A percentile compares a stretch with the other conserved stretches of the same genome.
These are phyloP conservation scores for Matsumurasca onukii DNA, from an alignment of 1,140 invertebrate species.

Conservation along the genomic window DNA sequence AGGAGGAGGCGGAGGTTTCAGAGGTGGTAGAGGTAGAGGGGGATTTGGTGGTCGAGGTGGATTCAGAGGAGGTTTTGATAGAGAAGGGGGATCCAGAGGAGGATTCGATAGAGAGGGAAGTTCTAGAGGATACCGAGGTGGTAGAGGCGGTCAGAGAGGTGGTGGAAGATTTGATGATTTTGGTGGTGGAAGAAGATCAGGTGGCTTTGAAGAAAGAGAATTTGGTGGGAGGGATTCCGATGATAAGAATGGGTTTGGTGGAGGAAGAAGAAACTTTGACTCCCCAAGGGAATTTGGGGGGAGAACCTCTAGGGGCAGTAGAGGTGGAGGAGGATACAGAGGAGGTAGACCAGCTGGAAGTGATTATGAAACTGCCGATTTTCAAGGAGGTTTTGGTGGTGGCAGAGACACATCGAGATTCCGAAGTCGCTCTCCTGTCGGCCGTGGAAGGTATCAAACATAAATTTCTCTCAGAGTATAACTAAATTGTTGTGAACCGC, in stretches of 20 bases:
- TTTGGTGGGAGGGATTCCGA: constrained; percentile 24
- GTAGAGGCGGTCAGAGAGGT: constrained; percentile 33
- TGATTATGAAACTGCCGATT: constrained; percentile 43
- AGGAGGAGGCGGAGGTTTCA: constrained; percentile 48
- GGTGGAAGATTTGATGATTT: constrained; percentile 27
- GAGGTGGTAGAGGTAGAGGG: constrained; percentile 52
- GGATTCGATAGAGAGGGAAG: constrained; percentile 31
- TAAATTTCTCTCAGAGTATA: too few relatives aligned
- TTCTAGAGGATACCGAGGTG: constrained; percentile 20
- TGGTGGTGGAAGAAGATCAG: constrained; percentile 29
- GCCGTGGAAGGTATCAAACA: constrained; percentile 54
- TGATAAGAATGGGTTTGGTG: not conserved
- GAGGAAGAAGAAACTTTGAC: constrained; percentile 21
- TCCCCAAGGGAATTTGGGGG: constrained; percentile 16
- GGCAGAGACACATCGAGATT: constrained; percentile 48
- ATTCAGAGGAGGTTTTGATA: constrained; percentile 49
- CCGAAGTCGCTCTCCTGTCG: constrained; percentile 55
- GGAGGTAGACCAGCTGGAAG: constrained; percentile 38
- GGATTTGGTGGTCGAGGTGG: constrained; percentile 48
- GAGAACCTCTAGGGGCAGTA: not conserved
- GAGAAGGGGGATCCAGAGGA: constrained; percentile 46
- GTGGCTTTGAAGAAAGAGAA: not conserved
- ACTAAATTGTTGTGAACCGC: too few relatives aligned
- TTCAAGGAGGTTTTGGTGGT: constrained; percentile 48
- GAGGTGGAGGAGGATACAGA: constrained; percentile 40